These are phyloP conservation scores for Cartodere bifasciata DNA, from an alignment of 2,888 invertebrate species.

Conservation along the genomic window DNA sequence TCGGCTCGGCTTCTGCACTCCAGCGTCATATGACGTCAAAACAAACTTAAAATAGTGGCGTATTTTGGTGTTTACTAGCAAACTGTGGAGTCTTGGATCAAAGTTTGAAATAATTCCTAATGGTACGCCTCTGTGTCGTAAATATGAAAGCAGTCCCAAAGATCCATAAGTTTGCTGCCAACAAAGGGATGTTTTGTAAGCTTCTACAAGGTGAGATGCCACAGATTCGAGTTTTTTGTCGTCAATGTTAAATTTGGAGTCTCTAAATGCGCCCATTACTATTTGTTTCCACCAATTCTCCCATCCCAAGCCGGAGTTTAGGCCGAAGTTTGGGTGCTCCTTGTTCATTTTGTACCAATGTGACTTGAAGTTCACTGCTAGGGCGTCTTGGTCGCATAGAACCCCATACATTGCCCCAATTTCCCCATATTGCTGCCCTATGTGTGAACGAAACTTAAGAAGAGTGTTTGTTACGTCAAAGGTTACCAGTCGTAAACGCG, in stretches of 20 bases:
- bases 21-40: constrained; percentile 62
- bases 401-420: constrained; percentile 68
- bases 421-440: constrained; percentile 67
- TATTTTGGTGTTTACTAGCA: constrained; percentile 55
- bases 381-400: constrained; percentile 42
- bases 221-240: constrained; percentile 38
- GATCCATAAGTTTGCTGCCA: constrained; percentile 62
- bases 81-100: constrained; percentile 63
- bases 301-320: constrained; percentile 53
- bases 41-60: constrained; percentile 66
- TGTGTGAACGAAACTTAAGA: constrained; percentile 53
- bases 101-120: constrained; percentile 81
- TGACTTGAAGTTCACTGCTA: constrained; percentile 48
- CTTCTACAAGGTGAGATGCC: constrained; percentile 48
- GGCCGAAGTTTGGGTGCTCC: constrained; percentile 73
- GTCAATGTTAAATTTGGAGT: constrained; percentile 33
- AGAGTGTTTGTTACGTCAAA: constrained; percentile 84
- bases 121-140: constrained; percentile 37
- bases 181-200: constrained; percentile 57
- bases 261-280: constrained; percentile 50
- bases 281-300: constrained; percentile 72
- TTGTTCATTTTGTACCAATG: constrained; percentile 51
- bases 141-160: constrained; percentile 46
- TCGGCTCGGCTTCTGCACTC: constrained; percentile 60
- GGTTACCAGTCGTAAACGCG: constrained; percentile 54